These are phyloP conservation scores for Drosophila prosaltans DNA, from an alignment of 1,140 invertebrate species.

Conservation along the genomic window DNA sequence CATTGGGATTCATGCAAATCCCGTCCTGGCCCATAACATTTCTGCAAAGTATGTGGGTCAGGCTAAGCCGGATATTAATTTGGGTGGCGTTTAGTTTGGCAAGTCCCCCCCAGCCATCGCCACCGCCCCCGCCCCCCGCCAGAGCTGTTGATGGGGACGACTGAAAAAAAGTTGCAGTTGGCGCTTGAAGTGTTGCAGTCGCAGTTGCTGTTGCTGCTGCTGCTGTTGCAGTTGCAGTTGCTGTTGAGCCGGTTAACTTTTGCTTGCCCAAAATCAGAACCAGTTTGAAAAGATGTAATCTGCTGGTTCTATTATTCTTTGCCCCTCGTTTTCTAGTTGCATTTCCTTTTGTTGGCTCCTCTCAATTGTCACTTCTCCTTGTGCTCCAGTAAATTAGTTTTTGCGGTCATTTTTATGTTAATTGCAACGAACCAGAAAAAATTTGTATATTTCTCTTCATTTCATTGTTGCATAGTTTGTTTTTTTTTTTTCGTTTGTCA, in stretches of 20 bases:
- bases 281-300: constrained; percentile 44
- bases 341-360: neutral
- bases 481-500: neutral
- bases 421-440: neutral
- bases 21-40: constrained; percentile 23
- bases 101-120: neutral
- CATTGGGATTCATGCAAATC: constrained; percentile 60
- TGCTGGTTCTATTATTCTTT: neutral
- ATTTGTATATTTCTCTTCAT: neutral
- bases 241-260: constrained; percentile 31
- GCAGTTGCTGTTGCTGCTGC: neutral
- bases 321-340: neutral
- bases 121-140: too few species aligned
- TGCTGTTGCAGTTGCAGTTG: constrained; percentile 10
- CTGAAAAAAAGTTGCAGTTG: too few species aligned
- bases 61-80: constrained; percentile 51
- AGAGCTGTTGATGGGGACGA: too few species aligned
- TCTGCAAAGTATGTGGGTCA: constrained; percentile 59
- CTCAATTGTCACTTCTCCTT: constrained; percentile 20
- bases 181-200: neutral
- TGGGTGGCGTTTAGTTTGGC: constrained; percentile 37
- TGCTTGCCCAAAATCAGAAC: constrained; percentile 56
- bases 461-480: too few species aligned
- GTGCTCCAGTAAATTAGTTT: constrained; percentile 37
- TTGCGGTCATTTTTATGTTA: constrained; percentile 42